A percentile compares a stretch with the other conserved stretches of the same genome.
These are phyloP conservation scores for Pteruthius melanotis DNA, from an alignment of 2,113 vertebrate genomes.

Conservation along the genomic window DNA sequence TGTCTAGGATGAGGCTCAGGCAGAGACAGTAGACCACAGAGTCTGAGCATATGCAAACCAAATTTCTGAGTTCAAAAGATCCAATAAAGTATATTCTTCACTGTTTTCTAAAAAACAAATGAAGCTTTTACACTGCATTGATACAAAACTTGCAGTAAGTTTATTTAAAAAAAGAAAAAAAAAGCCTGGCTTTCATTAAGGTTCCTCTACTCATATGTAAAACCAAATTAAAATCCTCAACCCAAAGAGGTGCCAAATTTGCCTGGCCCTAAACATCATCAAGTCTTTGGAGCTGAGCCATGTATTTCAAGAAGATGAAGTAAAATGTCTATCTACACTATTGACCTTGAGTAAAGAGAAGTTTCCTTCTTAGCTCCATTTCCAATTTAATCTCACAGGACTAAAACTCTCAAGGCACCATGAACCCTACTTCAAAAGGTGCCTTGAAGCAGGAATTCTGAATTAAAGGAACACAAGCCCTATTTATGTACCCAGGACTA, in stretches of 20 bases:
- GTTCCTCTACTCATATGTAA: background rate
- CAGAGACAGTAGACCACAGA: background rate
- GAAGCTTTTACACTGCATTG: background rate
- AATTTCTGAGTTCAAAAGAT: background rate
- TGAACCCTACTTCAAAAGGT: background rate
- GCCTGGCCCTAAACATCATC: background rate
- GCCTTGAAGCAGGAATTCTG: background rate
- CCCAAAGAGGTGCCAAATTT: background rate
- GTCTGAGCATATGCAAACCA: background rate
- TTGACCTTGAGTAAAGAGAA: background rate
- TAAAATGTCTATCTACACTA: background rate
- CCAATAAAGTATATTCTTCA: background rate
- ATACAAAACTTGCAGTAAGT: background rate
- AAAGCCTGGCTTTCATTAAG: background rate
- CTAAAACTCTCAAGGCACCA: background rate
- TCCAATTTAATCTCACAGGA: background rate
- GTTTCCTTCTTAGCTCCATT: background rate
- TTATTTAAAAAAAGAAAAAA: background rate
- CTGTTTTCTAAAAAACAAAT: background rate
- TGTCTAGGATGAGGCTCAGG: background rate
- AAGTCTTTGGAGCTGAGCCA: background rate
- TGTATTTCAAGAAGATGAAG: background rate
- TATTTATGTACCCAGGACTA: background rate
- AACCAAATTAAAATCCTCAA: background rate
- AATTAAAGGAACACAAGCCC: background rate